These are phyloP conservation scores for Spongilla lacustris DNA, from an alignment of 37 sponge, comb jelly and placozoan species.

Conservation along the genomic window DNA sequence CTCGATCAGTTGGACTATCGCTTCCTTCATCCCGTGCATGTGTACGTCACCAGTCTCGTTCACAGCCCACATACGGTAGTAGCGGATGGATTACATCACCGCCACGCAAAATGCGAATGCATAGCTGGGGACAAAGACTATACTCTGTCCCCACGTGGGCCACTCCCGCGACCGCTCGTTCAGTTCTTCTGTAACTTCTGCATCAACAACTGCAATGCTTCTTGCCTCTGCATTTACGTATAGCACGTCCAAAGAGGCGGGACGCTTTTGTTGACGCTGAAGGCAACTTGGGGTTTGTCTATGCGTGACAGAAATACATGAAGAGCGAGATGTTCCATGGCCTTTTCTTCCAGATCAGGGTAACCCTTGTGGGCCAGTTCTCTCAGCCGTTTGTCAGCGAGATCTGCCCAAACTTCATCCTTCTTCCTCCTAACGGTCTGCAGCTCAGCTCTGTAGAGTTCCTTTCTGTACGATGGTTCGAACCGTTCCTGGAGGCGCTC, in stretches of 20 bases:
- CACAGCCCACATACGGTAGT: no score
- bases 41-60: no score
- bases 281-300: slow-evolving; percentile 10
- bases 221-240: background rate
- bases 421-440: background rate
- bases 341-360: slow-evolving; percentile 14
- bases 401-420: background rate
- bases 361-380: background rate
- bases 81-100: no score
- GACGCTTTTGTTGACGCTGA: slow-evolving; percentile 6
- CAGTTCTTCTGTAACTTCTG: slow-evolving; percentile 3
- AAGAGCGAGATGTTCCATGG: slow-evolving; percentile 1
- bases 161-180: background rate
- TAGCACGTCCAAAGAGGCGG: background rate
- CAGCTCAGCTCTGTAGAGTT: slow-evolving; percentile 2
- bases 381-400: slow-evolving; percentile 17
- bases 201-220: background rate
- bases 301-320: background rate
- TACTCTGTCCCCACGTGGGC: background rate
- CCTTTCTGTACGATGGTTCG: background rate
- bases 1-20: no score
- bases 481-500: background rate
- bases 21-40: no score
- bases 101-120: no score
- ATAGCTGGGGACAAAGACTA: no score